phyloP scores from a whole-genome alignment of 2,113 vertebrate species.

The Lophius piscatorius region DNA sequence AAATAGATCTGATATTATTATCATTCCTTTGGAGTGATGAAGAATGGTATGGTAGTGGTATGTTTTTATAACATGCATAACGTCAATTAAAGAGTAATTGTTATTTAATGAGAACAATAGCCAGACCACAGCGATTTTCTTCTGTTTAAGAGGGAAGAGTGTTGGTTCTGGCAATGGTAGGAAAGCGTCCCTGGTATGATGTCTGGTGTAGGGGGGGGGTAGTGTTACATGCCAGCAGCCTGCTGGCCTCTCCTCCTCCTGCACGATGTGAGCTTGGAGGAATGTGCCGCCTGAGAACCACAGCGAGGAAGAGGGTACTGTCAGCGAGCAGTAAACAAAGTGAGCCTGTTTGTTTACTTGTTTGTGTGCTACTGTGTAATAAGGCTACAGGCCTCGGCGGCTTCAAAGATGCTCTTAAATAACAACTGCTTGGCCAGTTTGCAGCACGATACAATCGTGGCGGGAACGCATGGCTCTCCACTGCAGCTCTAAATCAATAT shows the following conservation, averaged over 20 bases:
- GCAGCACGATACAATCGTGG: constrained; percentile 28
- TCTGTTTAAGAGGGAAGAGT: constrained; percentile 24
- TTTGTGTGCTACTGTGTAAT: constrained; percentile 59
- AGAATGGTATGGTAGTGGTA: not conserved
- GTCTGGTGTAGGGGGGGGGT: constrained; percentile 61
- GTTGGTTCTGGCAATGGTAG: constrained; percentile 48
- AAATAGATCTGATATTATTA: no score
- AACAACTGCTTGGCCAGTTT: constrained; percentile 63
- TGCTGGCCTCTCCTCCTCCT: constrained; percentile 57
- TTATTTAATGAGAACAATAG: constrained; percentile 1
- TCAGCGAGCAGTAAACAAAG: constrained; percentile 61
- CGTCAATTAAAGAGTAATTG: not conserved
- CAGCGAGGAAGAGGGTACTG: constrained; percentile 64
- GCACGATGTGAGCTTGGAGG: constrained; percentile 51
- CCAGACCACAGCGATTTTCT: not conserved
- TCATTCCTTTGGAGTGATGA: not conserved
- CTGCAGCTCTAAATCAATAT: constrained; percentile 75
- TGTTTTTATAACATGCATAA: not conserved
- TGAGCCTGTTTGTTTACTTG: constrained; percentile 62
- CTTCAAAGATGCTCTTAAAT: constrained; percentile 49
- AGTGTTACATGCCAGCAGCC: constrained; percentile 70
- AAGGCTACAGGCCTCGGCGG: constrained; percentile 20
- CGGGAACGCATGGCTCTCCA: constrained; percentile 59
- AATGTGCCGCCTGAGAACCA: constrained; percentile 68
- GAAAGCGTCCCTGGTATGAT: constrained; percentile 56